Evolutionary conservation across 2,888 invertebrate genomes (phyloP), one percentile per base, ranked within the genome.

Genomic region (Charanyca ferruginea): DNA sequence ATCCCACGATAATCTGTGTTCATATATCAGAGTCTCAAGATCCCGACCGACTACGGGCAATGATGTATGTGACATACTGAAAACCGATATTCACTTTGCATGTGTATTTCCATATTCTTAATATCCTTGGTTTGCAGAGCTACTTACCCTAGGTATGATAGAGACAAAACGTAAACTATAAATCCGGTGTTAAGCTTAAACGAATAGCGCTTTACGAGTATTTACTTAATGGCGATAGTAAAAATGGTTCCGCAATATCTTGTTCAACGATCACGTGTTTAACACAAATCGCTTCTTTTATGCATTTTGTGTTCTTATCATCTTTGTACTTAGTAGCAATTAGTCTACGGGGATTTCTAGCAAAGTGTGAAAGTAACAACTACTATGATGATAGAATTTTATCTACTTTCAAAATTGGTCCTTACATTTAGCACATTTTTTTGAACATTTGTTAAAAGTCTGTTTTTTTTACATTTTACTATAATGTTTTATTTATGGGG

Each of bases 241-340:
- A 52, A 70, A 76, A 48, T 45, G 28, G 44, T 41, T 13, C 13
- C 20, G 35, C 44, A 62, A 32, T n/a, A 18, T n/a, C 20, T 20
- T 4, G 9, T 8, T 35, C 32, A 22, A 3, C 38, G 45, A 44
- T 32, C 13, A 9, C 11, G 13, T 22, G 58, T 65, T 28, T 28
- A 60, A 44, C 8, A 48, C 13, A 42, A 47, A 60, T 70, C 60
- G 32, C 11, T 71, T 44, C 6, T 35, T 65, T 32, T 47, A 57
- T 41, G 22, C 23, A n/a, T 6, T 55, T 54, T 47, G 62, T n/a
- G 22, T 58, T 41, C 3, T 57, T 66, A 58, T 53, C 22, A 48
- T 52, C 2, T 47, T 16, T 58, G 66, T 42, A 44, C 38, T 57
- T 57, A 44, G 52, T 44, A 51, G 49, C 51, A 42, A 49, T 66